These are phyloP conservation scores for Heteromurus nitidus DNA, from an alignment of 2,888 invertebrate genomes.

Conservation along the genomic window DNA sequence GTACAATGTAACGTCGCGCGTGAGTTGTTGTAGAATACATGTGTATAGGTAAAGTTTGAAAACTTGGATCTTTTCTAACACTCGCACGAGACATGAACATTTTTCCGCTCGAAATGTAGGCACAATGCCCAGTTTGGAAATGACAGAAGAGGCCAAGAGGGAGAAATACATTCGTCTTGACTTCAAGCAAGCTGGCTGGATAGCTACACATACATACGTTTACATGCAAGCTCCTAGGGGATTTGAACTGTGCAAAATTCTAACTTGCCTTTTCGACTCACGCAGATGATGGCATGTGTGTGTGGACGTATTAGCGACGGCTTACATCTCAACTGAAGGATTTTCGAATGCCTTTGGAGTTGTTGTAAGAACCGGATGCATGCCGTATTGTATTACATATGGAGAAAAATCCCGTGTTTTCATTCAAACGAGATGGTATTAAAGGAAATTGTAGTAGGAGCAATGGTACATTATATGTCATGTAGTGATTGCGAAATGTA, in stretches of 20 bases:
- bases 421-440: too few relatives aligned
- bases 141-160: not conserved
- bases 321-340: not conserved
- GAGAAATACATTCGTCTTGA: conserved; percentile 19
- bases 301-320: not conserved
- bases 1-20: too few relatives aligned
- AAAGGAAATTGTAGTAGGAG: too few relatives aligned
- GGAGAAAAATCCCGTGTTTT: not conserved
- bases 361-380: too few relatives aligned
- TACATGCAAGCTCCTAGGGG: not conserved
- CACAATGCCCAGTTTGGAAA: not conserved
- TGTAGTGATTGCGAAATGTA: too few relatives aligned
- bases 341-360: not conserved
- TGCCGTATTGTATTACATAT: too few relatives aligned
- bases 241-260: conserved; percentile 4
- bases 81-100: not conserved
- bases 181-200: too few relatives aligned
- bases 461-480: too few relatives aligned
- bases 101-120: not conserved
- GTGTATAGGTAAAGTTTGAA: not conserved
- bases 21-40: too few relatives aligned
- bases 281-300: not conserved
- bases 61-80: too few relatives aligned
- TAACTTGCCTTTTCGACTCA: not conserved
- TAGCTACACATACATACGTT: not conserved